Conservation (phyloP, 2,797 vertebrate species). For the Cirrhinus molitorella region DNA sequence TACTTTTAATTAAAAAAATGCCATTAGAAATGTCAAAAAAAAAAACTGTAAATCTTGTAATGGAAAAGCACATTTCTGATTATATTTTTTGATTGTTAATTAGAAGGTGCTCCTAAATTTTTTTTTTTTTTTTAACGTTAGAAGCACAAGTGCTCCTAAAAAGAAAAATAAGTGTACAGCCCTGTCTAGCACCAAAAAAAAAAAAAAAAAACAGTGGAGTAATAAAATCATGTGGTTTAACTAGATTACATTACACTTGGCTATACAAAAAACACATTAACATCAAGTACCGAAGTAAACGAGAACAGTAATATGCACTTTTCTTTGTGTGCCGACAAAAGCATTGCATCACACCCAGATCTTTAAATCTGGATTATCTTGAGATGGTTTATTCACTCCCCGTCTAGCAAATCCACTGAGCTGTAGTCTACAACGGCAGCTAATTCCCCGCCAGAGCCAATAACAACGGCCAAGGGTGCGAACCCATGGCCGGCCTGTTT, state of each 20-base stretch:
- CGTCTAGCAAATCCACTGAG: constrained; percentile 51
- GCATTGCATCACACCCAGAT: constrained; percentile 6
- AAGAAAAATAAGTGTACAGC: too few relatives aligned
- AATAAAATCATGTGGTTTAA: not conserved
- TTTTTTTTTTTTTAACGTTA: too few relatives aligned
- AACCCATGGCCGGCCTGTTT: constrained; percentile 34
- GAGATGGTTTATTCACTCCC: constrained; percentile 43
- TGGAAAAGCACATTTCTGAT: too few relatives aligned
- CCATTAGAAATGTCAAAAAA: too few relatives aligned
- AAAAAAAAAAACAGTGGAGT: too few relatives aligned
- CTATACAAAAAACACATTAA: not conserved
- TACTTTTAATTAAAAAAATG: too few relatives aligned
- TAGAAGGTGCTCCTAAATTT: too few relatives aligned
- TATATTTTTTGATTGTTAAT: too few relatives aligned
- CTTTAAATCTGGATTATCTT: constrained; percentile 45
- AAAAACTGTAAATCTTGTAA: too few relatives aligned
- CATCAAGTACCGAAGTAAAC: not conserved
- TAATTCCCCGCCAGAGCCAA: constrained; percentile 52
- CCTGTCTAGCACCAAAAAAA: too few relatives aligned
- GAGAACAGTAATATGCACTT: not conserved
- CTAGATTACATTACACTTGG: not conserved
- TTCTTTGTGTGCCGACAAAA: too few relatives aligned
- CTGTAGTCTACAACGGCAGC: constrained; percentile 38
- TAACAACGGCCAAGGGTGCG: constrained; percentile 34
- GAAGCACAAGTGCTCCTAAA: too few relatives aligned